Evolutionary conservation across 2,797 vertebrate species (phyloP).

Genomic region (Sphenodon punctatus): DNA sequence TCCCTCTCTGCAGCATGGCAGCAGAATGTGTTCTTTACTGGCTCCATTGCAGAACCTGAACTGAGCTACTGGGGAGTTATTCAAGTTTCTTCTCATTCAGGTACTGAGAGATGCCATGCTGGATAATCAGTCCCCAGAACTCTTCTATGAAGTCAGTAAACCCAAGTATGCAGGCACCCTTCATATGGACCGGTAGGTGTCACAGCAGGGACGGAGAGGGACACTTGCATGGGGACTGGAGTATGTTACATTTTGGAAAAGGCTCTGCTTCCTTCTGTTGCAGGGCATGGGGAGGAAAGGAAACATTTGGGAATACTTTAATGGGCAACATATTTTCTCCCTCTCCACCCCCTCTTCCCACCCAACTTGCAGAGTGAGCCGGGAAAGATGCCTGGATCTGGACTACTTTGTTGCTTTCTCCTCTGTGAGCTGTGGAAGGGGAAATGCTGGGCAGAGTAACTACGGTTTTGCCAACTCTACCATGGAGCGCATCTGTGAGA

Average conservation of each 20-base stretch:
- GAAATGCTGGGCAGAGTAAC: constrained; percentile 94
- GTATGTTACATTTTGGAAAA: neutral
- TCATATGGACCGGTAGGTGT: constrained; percentile 88
- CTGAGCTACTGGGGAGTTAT: neutral
- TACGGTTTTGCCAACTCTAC: constrained; percentile 96
- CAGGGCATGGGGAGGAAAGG: neutral
- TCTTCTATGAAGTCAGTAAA: constrained; percentile 87
- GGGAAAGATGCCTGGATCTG: constrained; percentile 87
- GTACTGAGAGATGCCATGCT: constrained; percentile 93
- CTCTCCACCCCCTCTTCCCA: neutral
- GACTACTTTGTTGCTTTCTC: constrained; percentile 94
- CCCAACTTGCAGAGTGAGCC: constrained; percentile 81
- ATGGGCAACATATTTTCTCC: neutral
- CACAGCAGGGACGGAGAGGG: neutral
- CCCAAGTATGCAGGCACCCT: constrained; percentile 91
- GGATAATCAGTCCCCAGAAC: constrained; percentile 89
- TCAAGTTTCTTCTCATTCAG: constrained; percentile 65
- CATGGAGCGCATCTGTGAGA: constrained; percentile 97
- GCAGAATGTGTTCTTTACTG: neutral
- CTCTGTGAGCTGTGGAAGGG: constrained; percentile 95
- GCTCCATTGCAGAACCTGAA: too few species aligned
- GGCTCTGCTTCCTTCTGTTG: neutral
- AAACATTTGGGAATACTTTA: neutral
- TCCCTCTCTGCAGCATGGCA: neutral
- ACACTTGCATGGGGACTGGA: neutral